Percentiles rank a stretch among this genome's conserved stretches.
Evolutionary conservation across 2,888 invertebrate species (phyloP).

Genomic region (Merodon equestris): DNA sequence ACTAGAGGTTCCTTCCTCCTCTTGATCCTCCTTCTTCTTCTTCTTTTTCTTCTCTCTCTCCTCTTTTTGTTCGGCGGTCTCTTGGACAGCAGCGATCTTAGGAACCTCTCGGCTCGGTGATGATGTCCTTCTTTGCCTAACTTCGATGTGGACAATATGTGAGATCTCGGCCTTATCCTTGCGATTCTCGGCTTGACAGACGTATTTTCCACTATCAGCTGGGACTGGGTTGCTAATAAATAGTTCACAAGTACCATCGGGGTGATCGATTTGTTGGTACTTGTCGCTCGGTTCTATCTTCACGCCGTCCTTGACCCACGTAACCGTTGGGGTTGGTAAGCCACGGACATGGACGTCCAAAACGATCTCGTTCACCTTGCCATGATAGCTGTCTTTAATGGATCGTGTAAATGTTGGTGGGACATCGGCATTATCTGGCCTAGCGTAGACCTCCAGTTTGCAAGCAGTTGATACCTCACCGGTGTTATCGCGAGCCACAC

Average conservation of each 20-base stretch:
- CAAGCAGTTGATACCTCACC: slow-evolving; percentile 86
- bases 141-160: slow-evolving; percentile 85
- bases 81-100: slow-evolving; percentile 71
- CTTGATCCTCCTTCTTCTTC: slow-evolving; percentile 73
- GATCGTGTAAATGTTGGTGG: slow-evolving; percentile 88
- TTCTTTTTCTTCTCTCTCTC: slow-evolving; percentile 72
- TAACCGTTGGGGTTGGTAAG: slow-evolving; percentile 84
- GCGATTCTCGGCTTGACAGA: slow-evolving; percentile 84
- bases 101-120: slow-evolving; percentile 74
- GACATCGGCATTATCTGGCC: slow-evolving; percentile 79
- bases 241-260: slow-evolving; percentile 87
- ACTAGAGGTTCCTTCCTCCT: slow-evolving; percentile 72
- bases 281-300: slow-evolving; percentile 82
- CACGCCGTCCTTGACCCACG: slow-evolving; percentile 88
- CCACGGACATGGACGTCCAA: slow-evolving; percentile 89
- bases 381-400: slow-evolving; percentile 83
- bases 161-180: slow-evolving; percentile 87
- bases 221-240: slow-evolving; percentile 83
- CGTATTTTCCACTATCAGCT: slow-evolving; percentile 81
- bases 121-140: slow-evolving; percentile 77
- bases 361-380: slow-evolving; percentile 84
- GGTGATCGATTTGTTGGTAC: slow-evolving; percentile 84
- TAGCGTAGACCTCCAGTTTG: slow-evolving; percentile 76
- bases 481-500: slow-evolving; percentile 86
- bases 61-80: slow-evolving; percentile 70